Percentiles rank a stretch among this genome's conserved stretches.
These are phyloP conservation scores for Spialia ferax DNA, from an alignment of 2,888 invertebrate species.

Conservation along the genomic window DNA sequence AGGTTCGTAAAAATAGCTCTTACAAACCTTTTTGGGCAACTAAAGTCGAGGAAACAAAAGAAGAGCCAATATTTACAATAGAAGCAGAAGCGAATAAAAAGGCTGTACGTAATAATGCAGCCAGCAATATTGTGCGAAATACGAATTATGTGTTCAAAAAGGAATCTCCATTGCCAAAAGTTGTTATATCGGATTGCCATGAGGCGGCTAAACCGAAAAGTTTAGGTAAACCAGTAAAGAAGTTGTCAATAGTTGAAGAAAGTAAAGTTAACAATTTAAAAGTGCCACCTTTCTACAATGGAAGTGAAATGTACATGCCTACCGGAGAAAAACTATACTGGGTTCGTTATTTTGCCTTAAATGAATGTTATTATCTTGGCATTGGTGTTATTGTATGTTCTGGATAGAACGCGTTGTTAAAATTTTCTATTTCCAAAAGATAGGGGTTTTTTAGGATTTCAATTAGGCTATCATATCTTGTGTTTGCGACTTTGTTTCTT, in stretches of 20 bases:
- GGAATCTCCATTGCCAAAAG: slow-evolving; percentile 56
- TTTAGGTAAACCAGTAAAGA: slow-evolving; percentile 47
- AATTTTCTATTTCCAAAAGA: no score
- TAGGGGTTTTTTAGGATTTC: no score
- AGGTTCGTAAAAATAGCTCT: slow-evolving; percentile 63
- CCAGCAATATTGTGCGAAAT: slow-evolving; percentile 42
- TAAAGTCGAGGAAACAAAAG: slow-evolving; percentile 56
- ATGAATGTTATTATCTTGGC: background rate
- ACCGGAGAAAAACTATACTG: slow-evolving; percentile 75
- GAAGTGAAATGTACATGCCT: slow-evolving; percentile 76
- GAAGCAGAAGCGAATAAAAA: slow-evolving; percentile 46
- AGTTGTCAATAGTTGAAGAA: slow-evolving; percentile 57
- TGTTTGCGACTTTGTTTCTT: no score
- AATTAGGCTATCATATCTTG: no score
- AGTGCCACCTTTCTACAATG: slow-evolving; percentile 63
- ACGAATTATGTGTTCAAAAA: slow-evolving; percentile 50
- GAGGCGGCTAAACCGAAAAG: slow-evolving; percentile 28
- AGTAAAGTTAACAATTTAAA: slow-evolving; percentile 61
- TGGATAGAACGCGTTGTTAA: no score
- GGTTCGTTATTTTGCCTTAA: slow-evolving; percentile 60
- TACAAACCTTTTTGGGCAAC: slow-evolving; percentile 78
- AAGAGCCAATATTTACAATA: slow-evolving; percentile 42
- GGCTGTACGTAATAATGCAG: slow-evolving; percentile 49
- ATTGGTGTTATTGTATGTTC: background rate
- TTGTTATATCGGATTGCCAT: slow-evolving; percentile 47